Evolutionary conservation across 2,113 vertebrate genomes (phyloP).

Genomic region (Saimiri boliviensis): DNA sequence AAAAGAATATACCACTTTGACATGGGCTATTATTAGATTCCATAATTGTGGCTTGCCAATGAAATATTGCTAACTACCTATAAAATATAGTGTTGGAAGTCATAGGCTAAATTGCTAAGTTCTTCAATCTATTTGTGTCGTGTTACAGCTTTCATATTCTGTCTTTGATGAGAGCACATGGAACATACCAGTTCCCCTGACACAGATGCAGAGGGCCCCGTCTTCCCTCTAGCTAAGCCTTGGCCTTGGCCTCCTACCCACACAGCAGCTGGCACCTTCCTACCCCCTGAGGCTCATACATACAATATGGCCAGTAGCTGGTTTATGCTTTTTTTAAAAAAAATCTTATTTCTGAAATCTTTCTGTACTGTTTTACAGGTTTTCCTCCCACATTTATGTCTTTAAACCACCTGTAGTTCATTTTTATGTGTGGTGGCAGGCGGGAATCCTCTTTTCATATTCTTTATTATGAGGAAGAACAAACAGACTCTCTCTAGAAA

Average conservation of each 20-base stretch:
- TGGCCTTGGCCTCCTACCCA: neutral
- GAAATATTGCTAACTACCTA: neutral
- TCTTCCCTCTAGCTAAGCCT: neutral
- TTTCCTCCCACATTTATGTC: neutral
- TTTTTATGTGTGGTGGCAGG: neutral
- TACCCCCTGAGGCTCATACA: neutral
- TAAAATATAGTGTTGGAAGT: neutral
- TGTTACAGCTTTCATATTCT: neutral
- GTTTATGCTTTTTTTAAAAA: neutral
- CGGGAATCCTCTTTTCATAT: neutral
- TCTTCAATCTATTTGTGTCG: neutral
- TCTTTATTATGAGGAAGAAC: neutral
- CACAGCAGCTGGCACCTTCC: neutral
- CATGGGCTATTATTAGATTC: neutral
- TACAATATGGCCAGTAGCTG: neutral
- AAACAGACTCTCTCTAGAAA: neutral
- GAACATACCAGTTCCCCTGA: neutral
- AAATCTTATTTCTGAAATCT: neutral
- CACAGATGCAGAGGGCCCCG: no score
- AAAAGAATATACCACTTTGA: neutral
- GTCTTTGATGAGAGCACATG: neutral
- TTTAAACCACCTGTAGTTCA: neutral
- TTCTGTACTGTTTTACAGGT: neutral
- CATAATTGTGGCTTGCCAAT: neutral
- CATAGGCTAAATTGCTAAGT: neutral